phyloP scores from a whole-genome alignment of 2,113 vertebrate genomes.

The Falco punctatus region DNA sequence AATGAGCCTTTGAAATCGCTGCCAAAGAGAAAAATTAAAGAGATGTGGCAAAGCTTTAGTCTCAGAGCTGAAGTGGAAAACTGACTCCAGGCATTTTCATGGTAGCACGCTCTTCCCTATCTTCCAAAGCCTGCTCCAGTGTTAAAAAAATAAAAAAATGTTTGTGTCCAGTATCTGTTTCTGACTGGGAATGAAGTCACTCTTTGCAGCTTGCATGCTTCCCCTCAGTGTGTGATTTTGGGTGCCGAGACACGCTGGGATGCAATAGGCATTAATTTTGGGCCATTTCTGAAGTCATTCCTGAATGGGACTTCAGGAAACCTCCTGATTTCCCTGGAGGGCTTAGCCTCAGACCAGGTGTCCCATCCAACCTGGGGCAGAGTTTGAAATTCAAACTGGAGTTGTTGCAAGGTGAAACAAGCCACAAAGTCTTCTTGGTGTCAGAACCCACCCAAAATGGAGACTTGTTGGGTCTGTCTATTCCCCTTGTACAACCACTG shows the following conservation, averaged over 20 bases:
- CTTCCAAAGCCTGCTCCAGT: not conserved
- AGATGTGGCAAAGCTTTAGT: not conserved
- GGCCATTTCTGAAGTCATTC: not conserved
- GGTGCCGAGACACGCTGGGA: not conserved
- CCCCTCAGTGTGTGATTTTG: not conserved
- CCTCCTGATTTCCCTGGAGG: not conserved
- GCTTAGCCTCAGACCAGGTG: not conserved
- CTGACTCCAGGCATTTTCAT: not conserved
- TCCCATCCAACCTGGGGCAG: not conserved
- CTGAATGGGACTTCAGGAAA: not conserved
- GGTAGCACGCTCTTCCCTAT: not conserved
- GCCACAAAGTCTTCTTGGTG: not conserved
- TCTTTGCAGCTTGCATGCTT: not conserved
- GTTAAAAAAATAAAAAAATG: not conserved
- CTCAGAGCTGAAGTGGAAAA: not conserved
- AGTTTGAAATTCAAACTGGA: not conserved
- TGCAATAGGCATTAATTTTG: not conserved
- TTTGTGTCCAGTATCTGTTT: not conserved
- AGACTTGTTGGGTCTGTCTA: not conserved
- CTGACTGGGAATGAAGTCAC: not conserved
- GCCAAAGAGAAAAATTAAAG: not conserved
- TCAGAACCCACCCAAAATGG: not conserved
- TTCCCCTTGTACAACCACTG: not conserved
- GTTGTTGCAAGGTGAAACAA: not conserved
- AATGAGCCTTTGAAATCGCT: not conserved